Conservation (phyloP, 2,888 invertebrate genomes). For the Drosophila nigritarsus region DNA sequence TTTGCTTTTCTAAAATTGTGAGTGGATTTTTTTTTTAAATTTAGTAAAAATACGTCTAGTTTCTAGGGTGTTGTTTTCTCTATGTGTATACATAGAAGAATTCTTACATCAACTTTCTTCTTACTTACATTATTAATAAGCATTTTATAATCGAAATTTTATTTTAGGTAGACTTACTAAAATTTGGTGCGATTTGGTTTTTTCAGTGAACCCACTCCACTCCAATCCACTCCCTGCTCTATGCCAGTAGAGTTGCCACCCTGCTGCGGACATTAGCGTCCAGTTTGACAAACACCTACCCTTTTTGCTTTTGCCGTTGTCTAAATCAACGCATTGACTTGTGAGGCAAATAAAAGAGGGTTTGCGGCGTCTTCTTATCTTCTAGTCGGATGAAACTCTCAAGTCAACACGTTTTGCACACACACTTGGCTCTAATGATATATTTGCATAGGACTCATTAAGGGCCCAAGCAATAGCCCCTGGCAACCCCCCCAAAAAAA, state of each 20-base stretch:
- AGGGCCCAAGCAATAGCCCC: slow-evolving; percentile 37
- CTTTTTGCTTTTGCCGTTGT: not conserved
- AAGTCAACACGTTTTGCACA: slow-evolving; percentile 65
- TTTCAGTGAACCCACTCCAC: slow-evolving; percentile 20
- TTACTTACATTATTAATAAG: too few species aligned
- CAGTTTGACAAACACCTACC: slow-evolving; percentile 31
- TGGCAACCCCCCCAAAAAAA: slow-evolving; percentile 43
- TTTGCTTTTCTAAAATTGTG: too few species aligned
- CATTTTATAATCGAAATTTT: too few species aligned
- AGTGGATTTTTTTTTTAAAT: not conserved
- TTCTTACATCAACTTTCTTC: too few species aligned
- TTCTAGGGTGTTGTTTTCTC: too few species aligned
- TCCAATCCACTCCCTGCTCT: not conserved
- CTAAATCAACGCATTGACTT: slow-evolving; percentile 53
- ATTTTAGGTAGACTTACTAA: not conserved
- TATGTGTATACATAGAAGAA: too few species aligned
- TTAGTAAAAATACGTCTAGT: too few species aligned
- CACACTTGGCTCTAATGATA: slow-evolving; percentile 73
- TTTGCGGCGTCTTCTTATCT: slow-evolving; percentile 60
- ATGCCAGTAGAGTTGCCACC: slow-evolving; percentile 15
- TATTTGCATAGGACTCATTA: slow-evolving; percentile 80
- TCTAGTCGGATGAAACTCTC: slow-evolving; percentile 40
- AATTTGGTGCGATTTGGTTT: not conserved
- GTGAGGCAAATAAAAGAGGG: slow-evolving; percentile 25
- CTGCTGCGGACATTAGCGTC: slow-evolving; percentile 55